These are phyloP conservation scores for Spodoptera picta DNA, from an alignment of 2,888 invertebrate genomes.

Conservation along the genomic window DNA sequence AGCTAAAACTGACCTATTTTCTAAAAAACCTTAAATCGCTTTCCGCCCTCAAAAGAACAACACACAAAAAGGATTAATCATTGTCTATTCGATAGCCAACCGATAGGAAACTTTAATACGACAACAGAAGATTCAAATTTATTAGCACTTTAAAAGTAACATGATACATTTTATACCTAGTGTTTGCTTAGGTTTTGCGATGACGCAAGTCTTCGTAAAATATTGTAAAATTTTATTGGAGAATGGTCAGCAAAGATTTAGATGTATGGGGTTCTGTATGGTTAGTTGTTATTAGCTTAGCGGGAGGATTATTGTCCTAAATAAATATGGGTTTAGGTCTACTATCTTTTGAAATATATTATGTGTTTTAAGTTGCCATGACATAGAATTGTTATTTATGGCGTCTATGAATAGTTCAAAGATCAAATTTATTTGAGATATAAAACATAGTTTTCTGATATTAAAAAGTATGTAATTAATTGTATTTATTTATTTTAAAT, in stretches of 20 bases:
- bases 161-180: not conserved
- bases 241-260: slow-evolving; percentile 1
- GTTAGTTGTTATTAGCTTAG: not conserved
- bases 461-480: too few relatives aligned
- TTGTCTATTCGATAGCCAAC: slow-evolving; percentile 5
- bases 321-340: slow-evolving; percentile 16
- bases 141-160: not conserved
- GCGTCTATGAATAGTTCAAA: too few relatives aligned
- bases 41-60: not conserved
- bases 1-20: too few relatives aligned
- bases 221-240: slow-evolving; percentile 1
- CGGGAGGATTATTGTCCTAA: slow-evolving; percentile 9
- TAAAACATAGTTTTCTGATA: too few relatives aligned
- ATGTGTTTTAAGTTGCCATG: too few relatives aligned
- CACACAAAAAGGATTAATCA: slow-evolving; percentile 3
- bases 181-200: slow-evolving; percentile 22
- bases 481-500: too few relatives aligned
- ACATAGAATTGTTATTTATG: too few relatives aligned
- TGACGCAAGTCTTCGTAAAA: slow-evolving; percentile 12
- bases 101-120: slow-evolving; percentile 7
- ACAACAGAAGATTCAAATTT: slow-evolving; percentile 1
- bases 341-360: too few relatives aligned
- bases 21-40: not conserved
- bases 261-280: slow-evolving; percentile 1
- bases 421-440: too few relatives aligned